Base-by-base conservation (phyloP, 2,113 vertebrate species). In the Aix galericulata region DNA sequence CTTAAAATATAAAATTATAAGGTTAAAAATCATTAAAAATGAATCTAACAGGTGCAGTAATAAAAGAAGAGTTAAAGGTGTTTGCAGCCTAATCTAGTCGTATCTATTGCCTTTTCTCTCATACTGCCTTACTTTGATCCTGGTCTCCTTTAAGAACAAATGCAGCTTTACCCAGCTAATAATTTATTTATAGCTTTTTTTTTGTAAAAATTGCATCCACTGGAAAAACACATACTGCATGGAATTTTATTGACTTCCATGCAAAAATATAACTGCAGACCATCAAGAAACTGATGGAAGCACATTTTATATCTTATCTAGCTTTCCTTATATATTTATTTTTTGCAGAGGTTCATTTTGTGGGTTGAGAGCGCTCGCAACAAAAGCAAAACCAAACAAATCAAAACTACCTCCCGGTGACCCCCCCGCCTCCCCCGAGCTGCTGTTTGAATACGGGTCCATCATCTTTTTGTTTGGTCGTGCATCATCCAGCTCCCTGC, bases 21-120 rank as follows among this genome's bases (percentile, higher is more conserved):
- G 82, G 58, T 87, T 92, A 82, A 93, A 91, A 95, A 91, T 91
- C 4, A 95, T 96, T 86, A 68, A 71, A 83, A 94, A 93, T 90
- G 6, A 60, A 83, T 84, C 78, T 66, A 94, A 71, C 60, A 76
- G 74, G 72, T 86, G 79, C 68, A 44, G 48, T 60, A 95, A 84
- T 92, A 91, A 86, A 93, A 73, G 73, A 76, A 88, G 72, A 84
- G 88, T 86, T 91, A 82, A 84, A 77, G 85, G 84, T 78, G 68
- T 68, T 77, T 85, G 85, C 86, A 59, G 42, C 40, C 71, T 82
- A 82, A 82, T 88, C 52, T 68, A 31, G 29, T 38, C 32, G 36
- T 77, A 72, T 59, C 83, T 52, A 4, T 82, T 42, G 5, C 34
- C 36, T 53, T 21, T 52, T 64, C 52, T 55, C 36, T 48, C 38